These are phyloP conservation scores for Urocyon cinereoargenteus DNA, from an alignment of 2,797 vertebrate species.

Conservation along the genomic window DNA sequence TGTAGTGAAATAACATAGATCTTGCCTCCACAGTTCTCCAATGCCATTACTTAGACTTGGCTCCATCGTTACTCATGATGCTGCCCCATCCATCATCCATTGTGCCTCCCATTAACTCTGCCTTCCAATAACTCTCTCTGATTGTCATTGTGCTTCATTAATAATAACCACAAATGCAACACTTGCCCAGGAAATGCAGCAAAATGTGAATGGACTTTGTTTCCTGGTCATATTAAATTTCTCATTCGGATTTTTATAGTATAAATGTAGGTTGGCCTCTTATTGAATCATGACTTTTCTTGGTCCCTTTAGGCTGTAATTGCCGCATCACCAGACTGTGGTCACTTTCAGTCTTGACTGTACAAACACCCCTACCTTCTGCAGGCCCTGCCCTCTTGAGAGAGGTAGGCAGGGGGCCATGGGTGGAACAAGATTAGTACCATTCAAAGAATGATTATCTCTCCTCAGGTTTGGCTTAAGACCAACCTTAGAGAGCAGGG, in stretches of 20 bases:
- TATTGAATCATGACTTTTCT: neutral
- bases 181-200: neutral
- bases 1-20: conserved; percentile 34
- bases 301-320: neutral
- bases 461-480: neutral
- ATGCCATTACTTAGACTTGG: neutral
- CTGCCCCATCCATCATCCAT: neutral
- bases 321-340: neutral
- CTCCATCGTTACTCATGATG: neutral
- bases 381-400: neutral
- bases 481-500: neutral
- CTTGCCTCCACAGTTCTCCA: neutral
- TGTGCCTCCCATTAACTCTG: neutral
- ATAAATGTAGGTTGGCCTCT: neutral
- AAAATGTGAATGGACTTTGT: neutral
- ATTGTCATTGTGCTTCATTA: neutral
- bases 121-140: neutral
- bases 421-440: neutral
- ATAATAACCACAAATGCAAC: neutral
- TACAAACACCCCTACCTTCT: neutral
- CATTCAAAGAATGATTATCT: neutral
- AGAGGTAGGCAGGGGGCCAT: neutral
- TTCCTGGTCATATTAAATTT: neutral
- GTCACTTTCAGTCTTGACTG: neutral
- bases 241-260: neutral